phyloP scores from a whole-genome alignment of 2,113 vertebrate genomes.

The Hyaena hyaena region DNA sequence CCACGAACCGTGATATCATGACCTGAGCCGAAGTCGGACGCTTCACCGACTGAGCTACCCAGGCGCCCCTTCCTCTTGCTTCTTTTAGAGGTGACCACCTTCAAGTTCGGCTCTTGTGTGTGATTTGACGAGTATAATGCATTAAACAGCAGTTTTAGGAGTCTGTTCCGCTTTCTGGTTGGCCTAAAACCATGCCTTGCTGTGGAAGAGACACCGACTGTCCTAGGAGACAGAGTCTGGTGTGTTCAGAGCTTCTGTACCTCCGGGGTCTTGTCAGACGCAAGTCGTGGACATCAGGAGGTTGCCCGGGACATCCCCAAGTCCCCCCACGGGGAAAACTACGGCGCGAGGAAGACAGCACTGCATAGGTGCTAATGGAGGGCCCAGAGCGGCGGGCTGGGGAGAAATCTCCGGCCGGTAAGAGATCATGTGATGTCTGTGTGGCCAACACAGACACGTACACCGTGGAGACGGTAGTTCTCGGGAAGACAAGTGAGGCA shows the following conservation, averaged over 20 bases:
- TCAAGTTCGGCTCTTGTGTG: neutral
- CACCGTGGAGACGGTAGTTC: neutral
- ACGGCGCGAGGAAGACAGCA: no score
- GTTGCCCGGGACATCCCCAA: neutral
- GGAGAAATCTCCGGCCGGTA: neutral
- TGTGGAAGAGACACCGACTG: neutral
- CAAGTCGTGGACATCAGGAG: neutral
- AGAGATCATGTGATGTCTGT: neutral
- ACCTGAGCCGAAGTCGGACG: no score
- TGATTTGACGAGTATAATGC: neutral
- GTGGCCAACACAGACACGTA: accelerated
- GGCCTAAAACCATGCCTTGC: neutral
- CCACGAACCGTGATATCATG: no score
- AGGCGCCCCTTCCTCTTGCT: neutral
- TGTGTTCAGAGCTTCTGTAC: neutral
- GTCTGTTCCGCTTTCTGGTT: neutral
- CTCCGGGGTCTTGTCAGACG: neutral
- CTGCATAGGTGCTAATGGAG: neutral
- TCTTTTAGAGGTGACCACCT: neutral
- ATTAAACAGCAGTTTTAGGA: neutral
- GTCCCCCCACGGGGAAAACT: neutral
- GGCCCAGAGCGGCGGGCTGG: neutral
- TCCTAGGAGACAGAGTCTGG: neutral
- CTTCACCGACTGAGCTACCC: no score
- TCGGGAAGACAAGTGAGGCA: neutral